Evolutionary conservation across 2,797 vertebrate species (phyloP).

Genomic region (Lagorchestes hirsutus): DNA sequence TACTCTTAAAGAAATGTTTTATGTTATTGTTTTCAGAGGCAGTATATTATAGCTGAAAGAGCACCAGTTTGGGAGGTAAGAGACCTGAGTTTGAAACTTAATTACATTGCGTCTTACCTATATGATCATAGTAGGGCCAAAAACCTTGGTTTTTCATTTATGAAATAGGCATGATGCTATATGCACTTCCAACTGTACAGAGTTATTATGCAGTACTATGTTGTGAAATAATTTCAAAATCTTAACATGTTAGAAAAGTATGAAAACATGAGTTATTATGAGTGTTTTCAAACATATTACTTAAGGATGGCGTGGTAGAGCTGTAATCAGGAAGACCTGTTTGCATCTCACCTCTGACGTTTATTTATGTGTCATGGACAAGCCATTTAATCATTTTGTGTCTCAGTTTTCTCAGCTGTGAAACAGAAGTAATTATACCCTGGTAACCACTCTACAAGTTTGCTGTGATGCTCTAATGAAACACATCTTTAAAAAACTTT

Average conservation of each 20-base stretch:
- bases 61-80: background rate
- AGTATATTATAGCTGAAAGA: background rate
- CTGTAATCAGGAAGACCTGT: background rate
- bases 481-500: background rate
- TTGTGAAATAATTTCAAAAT: background rate
- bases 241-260: background rate
- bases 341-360: background rate
- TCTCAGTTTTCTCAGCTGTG: background rate
- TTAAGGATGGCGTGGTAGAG: background rate
- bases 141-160: background rate
- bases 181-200: background rate
- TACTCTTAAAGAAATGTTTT: background rate
- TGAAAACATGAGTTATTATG: background rate
- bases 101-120: background rate
- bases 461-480: background rate
- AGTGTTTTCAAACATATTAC: background rate
- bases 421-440: background rate
- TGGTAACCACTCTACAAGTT: background rate
- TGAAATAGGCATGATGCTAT: background rate
- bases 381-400: background rate
- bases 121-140: background rate
- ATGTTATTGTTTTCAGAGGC: slow-evolving; percentile 33
- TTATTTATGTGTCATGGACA: background rate
- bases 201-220: background rate
- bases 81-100: background rate